These are phyloP conservation scores for Apamea sordens DNA, from an alignment of 2,888 invertebrate species.

Conservation along the genomic window DNA sequence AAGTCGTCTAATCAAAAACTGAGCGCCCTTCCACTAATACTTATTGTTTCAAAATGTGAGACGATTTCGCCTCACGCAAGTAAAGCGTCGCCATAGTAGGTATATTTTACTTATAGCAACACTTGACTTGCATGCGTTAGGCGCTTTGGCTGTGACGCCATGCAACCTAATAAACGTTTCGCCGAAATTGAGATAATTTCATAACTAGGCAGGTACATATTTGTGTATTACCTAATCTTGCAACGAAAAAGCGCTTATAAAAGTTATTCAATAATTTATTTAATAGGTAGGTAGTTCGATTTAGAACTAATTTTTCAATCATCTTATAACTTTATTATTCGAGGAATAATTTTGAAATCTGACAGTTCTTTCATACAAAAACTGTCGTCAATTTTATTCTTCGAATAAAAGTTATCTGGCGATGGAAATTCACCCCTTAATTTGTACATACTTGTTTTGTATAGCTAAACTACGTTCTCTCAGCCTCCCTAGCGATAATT, in stretches of 20 bases:
- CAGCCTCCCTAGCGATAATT: not conserved
- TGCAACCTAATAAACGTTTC: not conserved
- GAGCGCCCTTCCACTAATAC: not conserved
- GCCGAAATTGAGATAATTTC: not conserved
- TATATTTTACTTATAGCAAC: not conserved
- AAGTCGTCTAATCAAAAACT: no score
- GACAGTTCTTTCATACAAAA: no score
- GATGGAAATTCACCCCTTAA: not conserved
- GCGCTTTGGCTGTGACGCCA: not conserved
- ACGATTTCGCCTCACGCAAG: not conserved
- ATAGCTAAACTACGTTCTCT: not conserved
- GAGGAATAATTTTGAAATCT: no score
- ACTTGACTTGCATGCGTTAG: not conserved
- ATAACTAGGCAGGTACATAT: not conserved
- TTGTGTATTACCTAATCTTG: not conserved
- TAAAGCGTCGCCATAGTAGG: not conserved
- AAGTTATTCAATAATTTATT: not conserved
- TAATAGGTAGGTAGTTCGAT: not conserved
- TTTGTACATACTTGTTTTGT: not conserved
- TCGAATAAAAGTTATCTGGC: not conserved
- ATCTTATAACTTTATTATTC: no score
- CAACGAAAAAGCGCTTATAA: not conserved
- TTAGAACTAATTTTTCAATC: not conserved
- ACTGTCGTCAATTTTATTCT: not conserved
- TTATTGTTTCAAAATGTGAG: not conserved